phyloP scores from a whole-genome alignment of 2,113 vertebrate genomes.

The Microcebus murinus region DNA sequence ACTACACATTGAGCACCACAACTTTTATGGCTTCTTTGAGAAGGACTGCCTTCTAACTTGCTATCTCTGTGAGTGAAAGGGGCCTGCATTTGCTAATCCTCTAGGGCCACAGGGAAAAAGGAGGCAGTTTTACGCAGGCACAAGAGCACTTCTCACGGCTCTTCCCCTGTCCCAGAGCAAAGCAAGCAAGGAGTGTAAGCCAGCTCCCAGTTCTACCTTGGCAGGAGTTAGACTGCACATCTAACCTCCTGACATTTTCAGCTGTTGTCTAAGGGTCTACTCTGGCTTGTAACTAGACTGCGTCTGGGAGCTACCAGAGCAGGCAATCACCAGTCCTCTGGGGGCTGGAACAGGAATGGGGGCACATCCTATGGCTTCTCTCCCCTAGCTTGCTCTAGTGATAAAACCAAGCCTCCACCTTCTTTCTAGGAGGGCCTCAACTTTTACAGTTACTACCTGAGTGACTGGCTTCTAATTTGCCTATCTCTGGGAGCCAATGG shows the following conservation, averaged over 20 bases:
- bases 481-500: neutral
- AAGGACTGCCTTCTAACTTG: neutral
- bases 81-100: neutral
- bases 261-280: neutral
- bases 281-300: neutral
- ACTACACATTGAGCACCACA: fast-evolving
- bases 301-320: neutral
- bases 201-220: neutral
- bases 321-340: neutral
- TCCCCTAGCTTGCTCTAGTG: neutral
- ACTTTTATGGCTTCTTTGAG: neutral
- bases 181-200: neutral
- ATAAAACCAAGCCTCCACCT: neutral
- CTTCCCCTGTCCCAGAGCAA: neutral
- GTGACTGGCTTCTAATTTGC: neutral
- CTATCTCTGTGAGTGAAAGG: neutral
- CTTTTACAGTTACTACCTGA: neutral
- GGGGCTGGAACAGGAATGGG: neutral
- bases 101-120: neutral
- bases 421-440: neutral
- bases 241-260: neutral
- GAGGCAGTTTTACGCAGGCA: neutral
- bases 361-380: neutral
- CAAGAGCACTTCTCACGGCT: neutral
- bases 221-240: neutral